Evolutionary conservation across 2,113 vertebrate genomes (phyloP).

Genomic region (Phrynosoma blainvillii): DNA sequence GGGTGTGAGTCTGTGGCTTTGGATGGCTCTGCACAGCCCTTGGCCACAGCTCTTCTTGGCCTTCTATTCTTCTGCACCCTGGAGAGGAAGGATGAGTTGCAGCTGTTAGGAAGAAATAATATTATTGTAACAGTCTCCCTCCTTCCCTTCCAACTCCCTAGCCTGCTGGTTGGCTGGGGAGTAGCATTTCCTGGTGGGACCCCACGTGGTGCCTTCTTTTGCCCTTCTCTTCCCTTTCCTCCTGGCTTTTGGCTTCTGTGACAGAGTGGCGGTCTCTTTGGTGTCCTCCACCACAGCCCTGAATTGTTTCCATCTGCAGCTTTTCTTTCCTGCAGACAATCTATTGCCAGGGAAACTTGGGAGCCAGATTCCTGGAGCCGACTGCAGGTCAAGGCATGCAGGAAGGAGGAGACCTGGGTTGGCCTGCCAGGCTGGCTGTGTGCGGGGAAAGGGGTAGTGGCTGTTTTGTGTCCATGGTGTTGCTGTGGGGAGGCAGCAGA

Average conservation of each 20-base stretch:
- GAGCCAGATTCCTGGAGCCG: constrained; percentile 16
- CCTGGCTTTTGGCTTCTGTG: neutral
- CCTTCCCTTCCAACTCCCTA: neutral
- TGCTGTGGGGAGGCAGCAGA: neutral
- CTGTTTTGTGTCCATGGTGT: constrained; percentile 62
- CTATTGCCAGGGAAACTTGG: constrained; percentile 62
- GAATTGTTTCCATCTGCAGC: constrained; percentile 7
- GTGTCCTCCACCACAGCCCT: constrained; percentile 2
- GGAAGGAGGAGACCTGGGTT: neutral
- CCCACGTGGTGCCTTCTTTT: neutral
- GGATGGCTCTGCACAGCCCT: neutral
- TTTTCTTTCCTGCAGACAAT: constrained; percentile 13
- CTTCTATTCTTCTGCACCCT: neutral
- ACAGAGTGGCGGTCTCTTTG: neutral
- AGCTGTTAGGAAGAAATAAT: constrained; percentile 24
- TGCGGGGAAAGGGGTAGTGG: constrained; percentile 21
- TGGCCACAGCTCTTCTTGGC: neutral
- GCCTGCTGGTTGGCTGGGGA: neutral
- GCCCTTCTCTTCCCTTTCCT: neutral
- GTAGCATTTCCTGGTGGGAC: constrained; percentile 4
- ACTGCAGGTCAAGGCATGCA: neutral
- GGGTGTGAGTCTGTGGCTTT: neutral
- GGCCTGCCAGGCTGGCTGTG: constrained; percentile 3
- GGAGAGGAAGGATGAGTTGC: constrained; percentile 19
- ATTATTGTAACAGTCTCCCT: constrained; percentile 13